Conservation (phyloP, 2,113 vertebrate genomes). For the Pelecanus crispus region DNA sequence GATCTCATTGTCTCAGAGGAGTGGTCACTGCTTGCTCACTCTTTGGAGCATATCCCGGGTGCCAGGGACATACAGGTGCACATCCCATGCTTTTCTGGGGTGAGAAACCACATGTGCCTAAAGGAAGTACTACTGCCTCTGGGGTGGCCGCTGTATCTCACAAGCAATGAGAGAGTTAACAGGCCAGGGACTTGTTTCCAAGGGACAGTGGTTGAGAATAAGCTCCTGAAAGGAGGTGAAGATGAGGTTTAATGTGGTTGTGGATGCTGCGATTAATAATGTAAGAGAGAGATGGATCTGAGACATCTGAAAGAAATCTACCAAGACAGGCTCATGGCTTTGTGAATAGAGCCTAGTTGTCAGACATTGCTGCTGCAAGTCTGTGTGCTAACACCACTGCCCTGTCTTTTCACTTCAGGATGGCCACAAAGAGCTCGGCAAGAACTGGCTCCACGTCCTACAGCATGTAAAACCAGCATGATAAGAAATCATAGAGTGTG, state of each 20-base stretch:
- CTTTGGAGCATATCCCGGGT: not conserved
- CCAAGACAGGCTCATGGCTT: not conserved
- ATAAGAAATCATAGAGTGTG: not conserved
- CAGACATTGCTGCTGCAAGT: not conserved
- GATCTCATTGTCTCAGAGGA: not conserved
- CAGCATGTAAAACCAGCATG: not conserved
- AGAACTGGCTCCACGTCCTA: not conserved
- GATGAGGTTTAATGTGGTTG: not conserved
- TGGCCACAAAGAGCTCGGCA: not conserved
- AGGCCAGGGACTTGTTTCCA: not conserved
- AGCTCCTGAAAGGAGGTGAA: not conserved
- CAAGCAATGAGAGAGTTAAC: not conserved
- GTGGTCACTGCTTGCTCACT: rapidly evolving
- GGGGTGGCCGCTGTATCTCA: not conserved
- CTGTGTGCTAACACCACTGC: not conserved
- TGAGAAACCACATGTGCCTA: not conserved
- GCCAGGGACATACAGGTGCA: not conserved
- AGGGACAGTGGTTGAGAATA: not conserved
- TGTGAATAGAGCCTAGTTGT: not conserved
- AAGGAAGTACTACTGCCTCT: not conserved
- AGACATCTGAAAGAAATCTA: not conserved
- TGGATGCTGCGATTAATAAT: slow-evolving; percentile 39
- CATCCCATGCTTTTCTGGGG: not conserved
- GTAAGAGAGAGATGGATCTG: not conserved
- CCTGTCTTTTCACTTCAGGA: not conserved